These are phyloP conservation scores for Hypsibius dujardini DNA, from an alignment of 1,140 invertebrate species.

Conservation along the genomic window DNA sequence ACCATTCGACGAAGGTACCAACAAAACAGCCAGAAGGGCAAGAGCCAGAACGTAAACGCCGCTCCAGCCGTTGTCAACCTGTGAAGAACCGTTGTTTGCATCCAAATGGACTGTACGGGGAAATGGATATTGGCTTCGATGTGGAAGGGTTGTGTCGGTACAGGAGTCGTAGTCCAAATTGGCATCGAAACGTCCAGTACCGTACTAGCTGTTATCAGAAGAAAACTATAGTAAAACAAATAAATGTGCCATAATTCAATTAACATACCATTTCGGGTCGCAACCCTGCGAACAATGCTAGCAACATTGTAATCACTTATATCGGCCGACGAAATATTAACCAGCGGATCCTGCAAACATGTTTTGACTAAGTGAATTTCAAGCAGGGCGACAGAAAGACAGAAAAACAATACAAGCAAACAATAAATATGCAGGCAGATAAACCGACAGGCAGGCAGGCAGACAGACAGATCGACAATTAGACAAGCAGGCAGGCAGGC, in stretches of 20 bases:
- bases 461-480: background rate
- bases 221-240: background rate
- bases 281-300: background rate
- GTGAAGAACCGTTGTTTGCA: conserved; percentile 4
- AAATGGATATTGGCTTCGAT: background rate
- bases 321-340: background rate
- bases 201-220: background rate
- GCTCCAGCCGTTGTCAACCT: background rate
- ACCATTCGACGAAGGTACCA: background rate
- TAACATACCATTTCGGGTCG: background rate
- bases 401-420: no score
- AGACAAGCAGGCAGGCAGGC: background rate
- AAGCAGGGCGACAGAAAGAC: no score
- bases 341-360: no score
- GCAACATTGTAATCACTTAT: background rate
- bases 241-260: background rate
- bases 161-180: background rate
- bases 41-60: background rate
- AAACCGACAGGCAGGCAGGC: no score
- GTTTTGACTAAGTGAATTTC: no score
- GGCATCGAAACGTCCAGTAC: background rate
- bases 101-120: background rate
- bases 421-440: no score
- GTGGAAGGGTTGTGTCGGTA: background rate
- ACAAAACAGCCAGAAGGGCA: background rate